Conservation (phyloP, 2,113 vertebrate species). For the Corynorhinus townsendii region DNA sequence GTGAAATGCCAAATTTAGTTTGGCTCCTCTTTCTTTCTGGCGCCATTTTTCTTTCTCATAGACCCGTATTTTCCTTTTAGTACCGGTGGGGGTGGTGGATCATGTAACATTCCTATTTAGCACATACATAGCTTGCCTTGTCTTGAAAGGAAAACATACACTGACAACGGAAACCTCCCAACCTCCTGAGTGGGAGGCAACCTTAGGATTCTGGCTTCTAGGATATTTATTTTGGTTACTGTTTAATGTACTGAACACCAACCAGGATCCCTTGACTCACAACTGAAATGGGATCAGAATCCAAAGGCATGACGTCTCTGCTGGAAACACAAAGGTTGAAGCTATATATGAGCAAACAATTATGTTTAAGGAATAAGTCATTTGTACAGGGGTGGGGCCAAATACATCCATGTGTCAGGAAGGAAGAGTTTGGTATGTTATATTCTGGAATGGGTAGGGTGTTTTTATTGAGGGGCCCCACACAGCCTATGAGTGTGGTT, state of each 20-base stretch:
- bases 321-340: neutral
- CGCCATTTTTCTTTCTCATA: neutral
- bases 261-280: neutral
- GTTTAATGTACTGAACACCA: slow-evolving; percentile 16
- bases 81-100: neutral
- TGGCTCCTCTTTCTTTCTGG: slow-evolving; percentile 53
- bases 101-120: slow-evolving; percentile 46
- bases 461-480: neutral
- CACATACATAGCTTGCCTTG: slow-evolving; percentile 49
- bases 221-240: slow-evolving; percentile 60
- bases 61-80: slow-evolving; percentile 36
- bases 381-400: neutral
- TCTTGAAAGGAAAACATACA: slow-evolving; percentile 48
- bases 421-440: neutral
- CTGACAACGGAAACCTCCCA: slow-evolving; percentile 40
- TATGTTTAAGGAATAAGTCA: neutral
- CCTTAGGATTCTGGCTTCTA: slow-evolving; percentile 48
- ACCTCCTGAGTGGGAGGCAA: slow-evolving; percentile 4
- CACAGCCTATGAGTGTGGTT: neutral
- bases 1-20: slow-evolving; percentile 63
- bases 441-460: neutral
- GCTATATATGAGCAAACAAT: neutral
- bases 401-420: neutral
- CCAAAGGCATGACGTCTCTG: neutral
- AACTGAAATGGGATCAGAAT: slow-evolving; percentile 7